A percentile compares a stretch with the other conserved stretches of the same genome.
Conservation (phyloP, 2,113 vertebrate species). For the Azemiops feae region DNA sequence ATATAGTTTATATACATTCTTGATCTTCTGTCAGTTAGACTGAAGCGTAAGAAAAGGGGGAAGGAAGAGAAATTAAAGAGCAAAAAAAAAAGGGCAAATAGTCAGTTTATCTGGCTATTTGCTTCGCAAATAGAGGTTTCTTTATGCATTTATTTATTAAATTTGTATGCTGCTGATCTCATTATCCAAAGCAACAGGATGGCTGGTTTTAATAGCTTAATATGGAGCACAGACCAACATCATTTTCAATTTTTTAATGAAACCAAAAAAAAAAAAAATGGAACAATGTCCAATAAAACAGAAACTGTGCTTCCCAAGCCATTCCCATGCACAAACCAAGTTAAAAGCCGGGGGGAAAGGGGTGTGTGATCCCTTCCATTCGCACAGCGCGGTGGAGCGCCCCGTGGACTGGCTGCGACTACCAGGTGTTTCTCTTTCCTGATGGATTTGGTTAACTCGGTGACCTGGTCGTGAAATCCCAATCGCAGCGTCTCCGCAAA, state of each 20-base stretch:
- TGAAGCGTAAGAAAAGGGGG: not conserved
- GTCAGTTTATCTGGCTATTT: not conserved
- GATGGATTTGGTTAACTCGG: not conserved
- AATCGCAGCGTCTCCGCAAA: not conserved
- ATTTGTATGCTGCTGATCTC: not conserved
- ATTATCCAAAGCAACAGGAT: not conserved
- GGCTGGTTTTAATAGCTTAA: not conserved
- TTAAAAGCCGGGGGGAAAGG: not conserved
- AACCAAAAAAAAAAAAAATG: not conserved
- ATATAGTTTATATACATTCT: not conserved
- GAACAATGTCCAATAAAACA: not conserved
- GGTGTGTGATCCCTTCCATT: not conserved
- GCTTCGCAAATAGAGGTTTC: not conserved
- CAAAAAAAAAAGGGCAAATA: not conserved
- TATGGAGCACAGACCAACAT: not conserved
- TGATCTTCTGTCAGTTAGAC: not conserved
- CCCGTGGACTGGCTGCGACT: not conserved
- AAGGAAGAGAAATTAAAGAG: not conserved
- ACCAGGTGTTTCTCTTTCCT: not conserved
- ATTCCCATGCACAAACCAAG: not conserved
- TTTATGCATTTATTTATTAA: not conserved
- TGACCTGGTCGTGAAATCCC: not conserved
- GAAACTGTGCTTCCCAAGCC: not conserved
- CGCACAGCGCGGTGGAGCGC: not conserved
- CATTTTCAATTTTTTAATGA: not conserved